Base-by-base conservation (phyloP, 2,888 invertebrate species). In the Drosophila crucigera region DNA sequence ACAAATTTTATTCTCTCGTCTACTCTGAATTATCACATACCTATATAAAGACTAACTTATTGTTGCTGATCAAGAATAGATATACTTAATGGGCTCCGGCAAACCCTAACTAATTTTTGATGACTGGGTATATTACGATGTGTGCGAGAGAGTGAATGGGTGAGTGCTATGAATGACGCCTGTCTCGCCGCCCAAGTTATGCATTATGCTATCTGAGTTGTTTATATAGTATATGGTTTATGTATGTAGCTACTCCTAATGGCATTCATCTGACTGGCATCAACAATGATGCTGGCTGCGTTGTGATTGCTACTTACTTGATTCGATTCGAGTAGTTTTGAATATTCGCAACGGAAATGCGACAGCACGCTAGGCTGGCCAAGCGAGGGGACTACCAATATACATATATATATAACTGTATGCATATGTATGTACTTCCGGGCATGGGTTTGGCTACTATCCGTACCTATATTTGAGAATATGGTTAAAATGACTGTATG, bases 271-370 rank as follows among this genome's bases (percentile, higher is more conserved):
- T 82, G 84, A 85, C 77, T 74, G 67, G 77, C 76, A 88, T 84
- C 41, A 47, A 68, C 71, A 80, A 87, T 84, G 74, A 68, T 76
- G 80, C 73, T 59, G 54, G 61, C 56, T 47, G 66, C 64, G 58
- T 68, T 41, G 22, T 22, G 63, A 53, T 63, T 68, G 61, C 59
- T 11, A 41, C 25, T 49, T 28, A 14, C 58, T 47, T 56, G 55
- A 39, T 53, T 52, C 25, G 52, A 64, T 41, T 41, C 28, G 50
- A 53, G 37, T 66, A 33, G 25, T 54, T 61, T 52, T 56, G 59
- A 72, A 63, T 81, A 79, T 85, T 88, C 63, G 88, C 88, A 82
- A 76, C 85, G 85, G 85, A 85, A 89, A 83, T 85, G 85, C 69
- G 86, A 86, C 89, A 84, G 54, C 89, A 85, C 82, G 89, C 73